phyloP scores from a whole-genome alignment of 92 coral and sea anemone genomes.

The Diadumene lineata region DNA sequence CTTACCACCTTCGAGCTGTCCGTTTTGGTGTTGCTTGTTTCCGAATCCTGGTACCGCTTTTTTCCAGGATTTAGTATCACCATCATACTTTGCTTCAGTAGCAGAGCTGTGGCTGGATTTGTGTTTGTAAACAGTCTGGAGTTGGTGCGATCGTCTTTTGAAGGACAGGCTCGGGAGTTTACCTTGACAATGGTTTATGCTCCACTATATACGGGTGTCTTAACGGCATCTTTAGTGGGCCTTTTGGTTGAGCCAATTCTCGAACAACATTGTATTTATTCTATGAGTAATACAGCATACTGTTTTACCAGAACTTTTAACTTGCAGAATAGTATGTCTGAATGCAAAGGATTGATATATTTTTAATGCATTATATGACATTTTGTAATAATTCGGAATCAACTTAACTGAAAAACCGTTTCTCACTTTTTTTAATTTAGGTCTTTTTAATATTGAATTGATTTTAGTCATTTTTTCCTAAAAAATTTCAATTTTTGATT shows the following conservation, averaged over 20 bases:
- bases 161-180: constrained; percentile 68
- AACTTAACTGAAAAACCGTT: no score
- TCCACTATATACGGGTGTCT: constrained; percentile 74
- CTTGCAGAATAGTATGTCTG: constrained; percentile 51
- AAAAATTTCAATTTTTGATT: no score
- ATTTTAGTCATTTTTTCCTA: no score
- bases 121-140: constrained; percentile 60
- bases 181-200: constrained; percentile 70
- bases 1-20: constrained; percentile 55
- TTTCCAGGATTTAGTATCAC: constrained; percentile 64
- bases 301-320: constrained; percentile 80
- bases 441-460: no score
- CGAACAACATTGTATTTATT: constrained; percentile 55
- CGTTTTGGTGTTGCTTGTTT: constrained; percentile 59
- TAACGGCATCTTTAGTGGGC: constrained; percentile 70
- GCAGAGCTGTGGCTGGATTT: constrained; percentile 62
- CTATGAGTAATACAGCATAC: constrained; percentile 52
- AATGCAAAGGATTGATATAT: constrained; percentile 23
- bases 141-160: constrained; percentile 66
- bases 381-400: no score
- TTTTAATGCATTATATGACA: no score
- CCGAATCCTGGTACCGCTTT: constrained; percentile 78
- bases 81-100: constrained; percentile 53
- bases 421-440: no score
- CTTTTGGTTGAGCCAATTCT: constrained; percentile 70